phyloP scores from a whole-genome alignment of 2,888 invertebrate species.

The Apoda limacodes region DNA sequence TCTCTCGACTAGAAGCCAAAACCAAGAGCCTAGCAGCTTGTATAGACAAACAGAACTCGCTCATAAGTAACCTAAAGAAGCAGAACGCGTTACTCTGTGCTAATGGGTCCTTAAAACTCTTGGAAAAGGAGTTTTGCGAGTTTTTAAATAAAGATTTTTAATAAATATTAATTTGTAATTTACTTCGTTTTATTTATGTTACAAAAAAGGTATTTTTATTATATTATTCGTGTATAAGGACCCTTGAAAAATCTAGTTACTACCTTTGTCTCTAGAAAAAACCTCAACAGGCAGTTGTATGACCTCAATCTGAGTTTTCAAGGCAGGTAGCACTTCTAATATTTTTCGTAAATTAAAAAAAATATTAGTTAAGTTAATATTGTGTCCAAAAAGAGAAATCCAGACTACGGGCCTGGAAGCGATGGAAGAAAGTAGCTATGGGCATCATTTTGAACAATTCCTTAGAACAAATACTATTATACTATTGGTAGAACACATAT shows the following conservation, averaged over 20 bases:
- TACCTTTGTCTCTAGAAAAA: neutral
- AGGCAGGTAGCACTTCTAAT: constrained; percentile 1
- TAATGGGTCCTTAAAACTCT: constrained; percentile 32
- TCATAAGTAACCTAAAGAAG: constrained; percentile 41
- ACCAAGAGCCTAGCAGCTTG: constrained; percentile 27
- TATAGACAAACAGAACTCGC: constrained; percentile 33
- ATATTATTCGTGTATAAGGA: neutral
- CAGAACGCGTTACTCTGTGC: constrained; percentile 37
- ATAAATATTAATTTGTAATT: constrained; percentile 1
- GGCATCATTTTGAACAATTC: too few species aligned
- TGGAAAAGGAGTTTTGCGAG: constrained; percentile 41
- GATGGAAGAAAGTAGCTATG: too few species aligned
- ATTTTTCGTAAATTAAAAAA: constrained; percentile 8
- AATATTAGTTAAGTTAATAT: too few species aligned
- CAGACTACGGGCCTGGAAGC: too few species aligned
- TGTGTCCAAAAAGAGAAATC: too few species aligned
- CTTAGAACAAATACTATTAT: too few species aligned
- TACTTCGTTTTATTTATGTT: too few species aligned
- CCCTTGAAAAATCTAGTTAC: too few species aligned
- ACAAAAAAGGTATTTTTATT: neutral
- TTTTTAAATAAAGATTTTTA: constrained; percentile 36
- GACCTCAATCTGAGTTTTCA: constrained; percentile 2
- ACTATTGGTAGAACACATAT: too few species aligned
- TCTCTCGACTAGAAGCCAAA: constrained; percentile 34
- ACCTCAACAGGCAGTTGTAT: neutral